phyloP scores from a whole-genome alignment of 2,888 invertebrate species.

The Polyploca ridens region DNA sequence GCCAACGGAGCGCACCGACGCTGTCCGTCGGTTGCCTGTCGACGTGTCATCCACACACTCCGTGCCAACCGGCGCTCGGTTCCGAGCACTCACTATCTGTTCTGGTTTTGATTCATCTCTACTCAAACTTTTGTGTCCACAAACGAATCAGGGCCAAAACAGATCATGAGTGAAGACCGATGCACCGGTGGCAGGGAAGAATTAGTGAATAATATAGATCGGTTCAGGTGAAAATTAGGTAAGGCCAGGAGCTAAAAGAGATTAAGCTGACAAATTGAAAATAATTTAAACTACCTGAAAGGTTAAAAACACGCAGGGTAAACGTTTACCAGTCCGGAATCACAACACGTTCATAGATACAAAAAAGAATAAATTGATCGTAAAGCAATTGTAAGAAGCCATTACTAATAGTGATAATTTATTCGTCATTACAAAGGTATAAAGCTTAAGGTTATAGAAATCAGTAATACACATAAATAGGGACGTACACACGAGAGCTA shows the following conservation, averaged over 20 bases:
- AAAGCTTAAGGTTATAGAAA: constrained; percentile 65
- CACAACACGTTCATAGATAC: constrained; percentile 52
- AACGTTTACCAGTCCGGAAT: constrained; percentile 48
- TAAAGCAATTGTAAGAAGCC: constrained; percentile 72
- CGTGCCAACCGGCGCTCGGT: constrained; percentile 79
- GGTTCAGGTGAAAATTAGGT: constrained; percentile 14
- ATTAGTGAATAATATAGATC: constrained; percentile 28
- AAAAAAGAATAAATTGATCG: constrained; percentile 45
- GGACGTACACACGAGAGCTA: constrained; percentile 36
- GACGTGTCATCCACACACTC: constrained; percentile 85
- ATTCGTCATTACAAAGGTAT: constrained; percentile 68
- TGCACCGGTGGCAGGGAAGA: constrained; percentile 59
- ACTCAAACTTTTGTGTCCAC: constrained; percentile 14
- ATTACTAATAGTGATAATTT: constrained; percentile 59
- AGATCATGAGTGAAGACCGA: constrained; percentile 58
- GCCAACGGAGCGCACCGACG: constrained; percentile 98
- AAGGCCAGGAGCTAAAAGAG: constrained; percentile 32
- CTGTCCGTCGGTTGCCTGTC: constrained; percentile 98
- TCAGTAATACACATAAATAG: constrained; percentile 18
- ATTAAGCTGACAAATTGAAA: constrained; percentile 50
- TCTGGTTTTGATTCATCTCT: constrained; percentile 36
- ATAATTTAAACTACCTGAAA: constrained; percentile 51
- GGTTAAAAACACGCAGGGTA: constrained; percentile 52
- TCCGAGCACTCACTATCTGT: constrained; percentile 51
- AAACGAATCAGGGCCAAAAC: constrained; percentile 44